A percentile compares a stretch with the other conserved stretches of the same genome.
These are phyloP conservation scores for Plodia interpunctella DNA, from an alignment of 1,140 invertebrate genomes.

Conservation along the genomic window DNA sequence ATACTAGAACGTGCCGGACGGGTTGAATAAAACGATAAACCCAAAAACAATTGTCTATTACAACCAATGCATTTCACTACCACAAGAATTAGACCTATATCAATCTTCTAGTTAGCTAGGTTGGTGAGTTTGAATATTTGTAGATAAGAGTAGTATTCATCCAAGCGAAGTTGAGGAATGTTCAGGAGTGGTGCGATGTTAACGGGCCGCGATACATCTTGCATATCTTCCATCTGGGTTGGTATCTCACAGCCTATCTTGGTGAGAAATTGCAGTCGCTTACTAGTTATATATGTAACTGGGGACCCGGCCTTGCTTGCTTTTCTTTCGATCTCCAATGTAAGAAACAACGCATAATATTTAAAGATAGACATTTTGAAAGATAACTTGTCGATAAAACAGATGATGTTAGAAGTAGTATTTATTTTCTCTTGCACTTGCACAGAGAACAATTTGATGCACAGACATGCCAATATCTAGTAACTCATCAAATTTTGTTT, in stretches of 20 bases:
- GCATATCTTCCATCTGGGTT: background rate
- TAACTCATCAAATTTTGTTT: too few species aligned
- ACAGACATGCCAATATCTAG: too few species aligned
- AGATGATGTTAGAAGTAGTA: too few species aligned
- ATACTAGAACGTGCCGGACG: background rate
- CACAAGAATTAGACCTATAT: background rate
- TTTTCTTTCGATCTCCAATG: background rate
- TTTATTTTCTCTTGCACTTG: too few species aligned
- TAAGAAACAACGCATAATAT: too few species aligned
- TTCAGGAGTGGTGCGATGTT: background rate
- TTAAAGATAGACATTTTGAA: too few species aligned
- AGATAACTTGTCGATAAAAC: too few species aligned
- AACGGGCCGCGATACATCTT: slow-evolving; percentile 1
- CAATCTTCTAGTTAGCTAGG: background rate
- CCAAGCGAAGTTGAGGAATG: background rate
- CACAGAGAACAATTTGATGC: too few species aligned
- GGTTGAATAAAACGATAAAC: background rate
- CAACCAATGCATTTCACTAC: background rate
- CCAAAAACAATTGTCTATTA: background rate
- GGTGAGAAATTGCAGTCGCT: slow-evolving; percentile 3
- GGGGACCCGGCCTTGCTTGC: background rate
- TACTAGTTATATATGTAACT: background rate
- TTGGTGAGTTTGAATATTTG: background rate
- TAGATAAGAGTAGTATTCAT: background rate
- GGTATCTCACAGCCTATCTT: background rate